Evolutionary conservation across 2,797 vertebrate genomes (phyloP).

Genomic region (Falco peregrinus): DNA sequence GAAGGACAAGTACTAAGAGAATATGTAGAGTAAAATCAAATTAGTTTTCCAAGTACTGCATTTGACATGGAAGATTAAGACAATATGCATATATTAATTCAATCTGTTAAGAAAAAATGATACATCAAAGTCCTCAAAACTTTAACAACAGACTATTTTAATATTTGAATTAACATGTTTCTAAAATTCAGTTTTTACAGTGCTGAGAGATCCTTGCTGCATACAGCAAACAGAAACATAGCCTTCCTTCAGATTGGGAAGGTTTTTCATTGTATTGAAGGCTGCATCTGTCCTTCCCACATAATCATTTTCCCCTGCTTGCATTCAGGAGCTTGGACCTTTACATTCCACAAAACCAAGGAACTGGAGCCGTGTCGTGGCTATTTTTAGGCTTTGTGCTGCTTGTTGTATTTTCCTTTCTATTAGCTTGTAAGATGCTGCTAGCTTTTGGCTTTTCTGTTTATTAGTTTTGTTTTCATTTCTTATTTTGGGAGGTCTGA

Average conservation of each 20-base stretch:
- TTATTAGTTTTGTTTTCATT: slow-evolving; percentile 17
- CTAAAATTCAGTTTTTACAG: not conserved
- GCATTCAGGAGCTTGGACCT: not conserved
- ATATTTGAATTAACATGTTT: not conserved
- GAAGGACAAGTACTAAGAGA: not conserved
- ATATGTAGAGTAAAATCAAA: not conserved
- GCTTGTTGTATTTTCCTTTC: not conserved
- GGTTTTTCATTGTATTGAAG: not conserved
- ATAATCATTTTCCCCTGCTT: not conserved
- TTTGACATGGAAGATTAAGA: not conserved
- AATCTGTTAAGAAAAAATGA: not conserved
- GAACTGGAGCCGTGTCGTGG: not conserved
- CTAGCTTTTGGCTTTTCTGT: slow-evolving; percentile 1
- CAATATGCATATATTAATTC: not conserved
- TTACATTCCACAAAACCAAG: not conserved
- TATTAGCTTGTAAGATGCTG: not conserved
- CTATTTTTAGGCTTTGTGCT: not conserved
- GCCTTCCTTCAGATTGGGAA: not conserved
- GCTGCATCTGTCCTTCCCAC: not conserved
- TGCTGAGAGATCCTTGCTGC: not conserved
- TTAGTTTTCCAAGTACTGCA: not conserved
- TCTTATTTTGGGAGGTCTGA: not conserved
- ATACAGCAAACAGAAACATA: not conserved
- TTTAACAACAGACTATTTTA: not conserved
- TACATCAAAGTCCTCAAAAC: not conserved